phyloP scores from a whole-genome alignment of 1,140 invertebrate genomes.

The Ooceraea biroi region DNA sequence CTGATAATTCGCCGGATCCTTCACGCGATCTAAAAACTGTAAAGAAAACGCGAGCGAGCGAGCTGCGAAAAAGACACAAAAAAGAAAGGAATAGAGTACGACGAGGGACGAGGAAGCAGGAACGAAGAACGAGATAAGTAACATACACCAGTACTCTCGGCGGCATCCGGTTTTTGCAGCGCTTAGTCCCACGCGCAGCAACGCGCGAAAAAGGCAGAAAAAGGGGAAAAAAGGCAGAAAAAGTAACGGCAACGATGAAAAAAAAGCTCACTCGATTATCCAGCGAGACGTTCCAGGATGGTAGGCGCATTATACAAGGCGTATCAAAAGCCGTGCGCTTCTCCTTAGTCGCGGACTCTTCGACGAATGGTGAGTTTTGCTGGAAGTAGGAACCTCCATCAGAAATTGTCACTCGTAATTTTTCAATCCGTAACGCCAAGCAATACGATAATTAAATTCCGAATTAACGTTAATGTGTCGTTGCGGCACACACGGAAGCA shows the following conservation, averaged over 20 bases:
- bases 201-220: constrained; percentile 55
- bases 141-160: constrained; percentile 57
- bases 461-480: constrained; percentile 1
- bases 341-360: background rate
- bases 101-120: background rate
- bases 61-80: constrained; percentile 30
- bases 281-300: constrained; percentile 53
- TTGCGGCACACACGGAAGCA: background rate
- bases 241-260: constrained; percentile 21
- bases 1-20: constrained; percentile 49
- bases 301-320: constrained; percentile 61
- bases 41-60: constrained; percentile 15
- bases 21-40: constrained; percentile 23
- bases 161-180: constrained; percentile 58
- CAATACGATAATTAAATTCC: background rate
- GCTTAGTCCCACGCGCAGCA: constrained; percentile 20
- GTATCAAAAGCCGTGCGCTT: constrained; percentile 53
- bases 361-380: no score
- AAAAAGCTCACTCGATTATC: constrained; percentile 53
- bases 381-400: background rate
- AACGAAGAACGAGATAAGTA: constrained; percentile 54
- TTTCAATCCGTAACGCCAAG: background rate
- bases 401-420: background rate
- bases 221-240: background rate
- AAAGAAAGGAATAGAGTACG: background rate